These are phyloP conservation scores for Andrena cerasifolii DNA, from an alignment of 1,140 invertebrate genomes.

Conservation along the genomic window DNA sequence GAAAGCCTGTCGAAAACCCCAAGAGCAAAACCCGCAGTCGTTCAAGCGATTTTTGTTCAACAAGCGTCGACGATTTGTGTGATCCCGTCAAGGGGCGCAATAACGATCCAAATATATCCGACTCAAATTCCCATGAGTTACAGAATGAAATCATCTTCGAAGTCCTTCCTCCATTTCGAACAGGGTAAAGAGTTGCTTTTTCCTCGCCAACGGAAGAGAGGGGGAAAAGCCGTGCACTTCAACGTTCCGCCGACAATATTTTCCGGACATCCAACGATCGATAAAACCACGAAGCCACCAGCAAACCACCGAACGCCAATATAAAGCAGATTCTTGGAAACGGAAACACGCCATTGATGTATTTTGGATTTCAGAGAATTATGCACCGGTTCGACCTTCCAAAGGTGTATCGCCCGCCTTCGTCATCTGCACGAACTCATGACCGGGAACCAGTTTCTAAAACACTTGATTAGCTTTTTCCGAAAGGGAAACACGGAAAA, in stretches of 20 bases:
- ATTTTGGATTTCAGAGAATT: background rate
- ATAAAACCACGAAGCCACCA: background rate
- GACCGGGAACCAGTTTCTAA: slow-evolving; percentile 16
- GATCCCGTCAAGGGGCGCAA: background rate
- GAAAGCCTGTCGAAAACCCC: background rate
- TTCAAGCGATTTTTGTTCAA: background rate
- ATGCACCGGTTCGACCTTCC: slow-evolving; percentile 7
- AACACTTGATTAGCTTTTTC: slow-evolving; percentile 45
- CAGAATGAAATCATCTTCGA: background rate
- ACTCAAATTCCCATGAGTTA: slow-evolving; percentile 26
- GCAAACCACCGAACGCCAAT: slow-evolving; percentile 11
- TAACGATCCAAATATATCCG: background rate
- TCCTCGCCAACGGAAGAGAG: slow-evolving; percentile 5
- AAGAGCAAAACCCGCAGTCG: background rate
- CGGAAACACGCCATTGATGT: background rate
- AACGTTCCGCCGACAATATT: background rate
- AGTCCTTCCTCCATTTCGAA: slow-evolving; percentile 12
- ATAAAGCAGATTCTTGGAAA: background rate
- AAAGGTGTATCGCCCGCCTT: background rate
- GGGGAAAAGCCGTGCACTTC: background rate
- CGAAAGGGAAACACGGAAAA: background rate
- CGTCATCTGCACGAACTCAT: background rate
- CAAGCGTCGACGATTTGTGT: background rate
- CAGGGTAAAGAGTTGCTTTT: slow-evolving; percentile 3
- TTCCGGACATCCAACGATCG: background rate